Evolutionary conservation across 1,140 invertebrate species (phyloP).

Genomic region (Atta texana): DNA sequence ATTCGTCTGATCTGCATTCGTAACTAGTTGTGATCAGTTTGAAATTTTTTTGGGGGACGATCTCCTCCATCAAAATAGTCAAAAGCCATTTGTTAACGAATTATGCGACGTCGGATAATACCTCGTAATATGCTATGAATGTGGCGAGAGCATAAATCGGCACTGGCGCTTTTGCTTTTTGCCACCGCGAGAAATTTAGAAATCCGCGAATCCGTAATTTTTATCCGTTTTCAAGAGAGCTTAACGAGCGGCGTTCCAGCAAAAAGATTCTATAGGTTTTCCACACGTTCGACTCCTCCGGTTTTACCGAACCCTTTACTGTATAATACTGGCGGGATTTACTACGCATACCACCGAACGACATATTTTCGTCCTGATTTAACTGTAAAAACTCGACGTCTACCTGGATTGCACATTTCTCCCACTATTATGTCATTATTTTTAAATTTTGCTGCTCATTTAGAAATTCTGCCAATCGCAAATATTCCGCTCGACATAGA

Average conservation of each 20-base stretch:
- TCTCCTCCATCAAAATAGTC: not conserved
- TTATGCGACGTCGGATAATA: slow-evolving; percentile 50
- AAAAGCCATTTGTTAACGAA: slow-evolving; percentile 42
- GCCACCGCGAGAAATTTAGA: slow-evolving; percentile 47
- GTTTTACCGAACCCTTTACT: slow-evolving; percentile 52
- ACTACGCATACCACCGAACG: slow-evolving; percentile 24
- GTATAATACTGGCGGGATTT: slow-evolving; percentile 51
- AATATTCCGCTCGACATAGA: too few species aligned
- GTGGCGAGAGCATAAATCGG: slow-evolving; percentile 13
- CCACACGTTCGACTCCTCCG: slow-evolving; percentile 56
- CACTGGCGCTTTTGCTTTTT: slow-evolving; percentile 34
- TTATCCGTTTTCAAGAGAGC: slow-evolving; percentile 62
- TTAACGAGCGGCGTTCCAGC: slow-evolving; percentile 47
- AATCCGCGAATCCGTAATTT: slow-evolving; percentile 55
- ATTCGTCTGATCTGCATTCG: not conserved
- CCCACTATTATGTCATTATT: not conserved
- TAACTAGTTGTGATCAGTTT: not conserved
- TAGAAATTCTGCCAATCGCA: slow-evolving; percentile 1
- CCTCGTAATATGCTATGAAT: slow-evolving; percentile 36
- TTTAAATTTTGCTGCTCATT: not conserved
- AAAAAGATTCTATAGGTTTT: slow-evolving; percentile 62
- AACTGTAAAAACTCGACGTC: slow-evolving; percentile 27
- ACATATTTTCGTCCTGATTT: slow-evolving; percentile 40
- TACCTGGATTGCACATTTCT: not conserved
- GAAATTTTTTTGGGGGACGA: not conserved